Conservation (phyloP, 2,797 vertebrate species). For the Hafferia zeledoni region DNA sequence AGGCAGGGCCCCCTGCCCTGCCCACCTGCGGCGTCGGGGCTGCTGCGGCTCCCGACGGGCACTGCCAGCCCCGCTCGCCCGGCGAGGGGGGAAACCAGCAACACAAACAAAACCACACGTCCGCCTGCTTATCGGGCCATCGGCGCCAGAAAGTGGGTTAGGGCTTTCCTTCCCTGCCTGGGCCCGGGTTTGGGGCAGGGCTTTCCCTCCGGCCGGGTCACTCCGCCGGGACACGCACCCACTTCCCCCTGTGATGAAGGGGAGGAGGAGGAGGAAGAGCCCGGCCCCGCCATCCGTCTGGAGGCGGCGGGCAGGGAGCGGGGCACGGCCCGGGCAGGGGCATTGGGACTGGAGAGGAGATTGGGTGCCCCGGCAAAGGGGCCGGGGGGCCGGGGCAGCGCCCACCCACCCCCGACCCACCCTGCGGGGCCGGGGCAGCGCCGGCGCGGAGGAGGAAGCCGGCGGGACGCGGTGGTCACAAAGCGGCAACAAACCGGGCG, state of each 20-base stretch:
- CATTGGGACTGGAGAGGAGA: no score
- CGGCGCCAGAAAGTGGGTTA: constrained; percentile 16
- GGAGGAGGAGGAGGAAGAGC: not conserved
- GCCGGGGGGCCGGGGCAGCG: not conserved
- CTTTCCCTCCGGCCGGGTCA: not conserved
- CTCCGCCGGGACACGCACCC: not conserved
- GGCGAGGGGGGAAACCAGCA: not conserved
- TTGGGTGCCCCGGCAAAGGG: not conserved
- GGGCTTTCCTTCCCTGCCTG: not conserved
- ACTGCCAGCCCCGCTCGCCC: not conserved
- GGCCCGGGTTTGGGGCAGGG: not conserved
- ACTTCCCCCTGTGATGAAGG: not conserved
- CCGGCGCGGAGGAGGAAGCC: constrained; percentile 34
- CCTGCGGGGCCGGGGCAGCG: not conserved
- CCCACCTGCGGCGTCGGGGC: not conserved
- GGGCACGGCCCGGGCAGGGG: not conserved
- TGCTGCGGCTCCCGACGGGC: not conserved
- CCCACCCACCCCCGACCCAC: not conserved
- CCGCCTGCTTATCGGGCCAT: not conserved
- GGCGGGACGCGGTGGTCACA: constrained; percentile 27
- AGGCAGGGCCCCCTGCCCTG: not conserved
- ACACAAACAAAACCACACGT: not conserved
- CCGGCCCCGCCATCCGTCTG: not conserved
- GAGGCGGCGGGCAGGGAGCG: not conserved
- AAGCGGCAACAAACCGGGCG: not conserved